Conservation (phyloP, 2,113 vertebrate genomes). For the Hassar affinis region DNA sequence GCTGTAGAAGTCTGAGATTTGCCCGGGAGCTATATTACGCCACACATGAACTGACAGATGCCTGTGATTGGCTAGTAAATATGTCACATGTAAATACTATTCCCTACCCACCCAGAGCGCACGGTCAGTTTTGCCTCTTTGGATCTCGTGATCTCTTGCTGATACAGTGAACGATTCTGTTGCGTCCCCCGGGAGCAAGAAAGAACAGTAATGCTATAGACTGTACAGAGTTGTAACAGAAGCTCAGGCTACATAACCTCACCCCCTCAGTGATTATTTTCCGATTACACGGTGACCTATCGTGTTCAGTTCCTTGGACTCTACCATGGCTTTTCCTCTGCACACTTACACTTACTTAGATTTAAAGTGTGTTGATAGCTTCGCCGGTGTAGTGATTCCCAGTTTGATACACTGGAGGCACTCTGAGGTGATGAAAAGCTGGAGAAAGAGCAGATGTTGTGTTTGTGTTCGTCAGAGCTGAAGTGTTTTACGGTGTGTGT, state of each 20-base stretch:
- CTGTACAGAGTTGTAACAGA: not conserved
- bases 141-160: not conserved
- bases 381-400: slow-evolving; percentile 14
- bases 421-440: slow-evolving; percentile 49
- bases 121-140: not conserved
- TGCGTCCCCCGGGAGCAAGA: not conserved
- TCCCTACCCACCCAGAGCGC: not conserved
- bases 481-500: slow-evolving; percentile 48
- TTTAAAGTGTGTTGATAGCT: not conserved
- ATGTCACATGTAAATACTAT: not conserved
- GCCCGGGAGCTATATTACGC: not conserved
- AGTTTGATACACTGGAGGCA: slow-evolving; percentile 43
- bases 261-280: not conserved
- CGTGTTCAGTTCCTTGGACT: not conserved
- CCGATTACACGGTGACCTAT: not conserved
- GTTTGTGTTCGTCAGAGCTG: slow-evolving; percentile 36
- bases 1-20: not conserved
- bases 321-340: not conserved
- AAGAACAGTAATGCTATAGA: not conserved
- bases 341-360: not conserved
- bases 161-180: not conserved
- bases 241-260: not conserved
- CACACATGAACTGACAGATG: not conserved
- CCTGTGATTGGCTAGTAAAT: not conserved
- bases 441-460: slow-evolving; percentile 60